phyloP scores from a whole-genome alignment of 2,113 vertebrate genomes.

The Gymnorhina tibicen region DNA sequence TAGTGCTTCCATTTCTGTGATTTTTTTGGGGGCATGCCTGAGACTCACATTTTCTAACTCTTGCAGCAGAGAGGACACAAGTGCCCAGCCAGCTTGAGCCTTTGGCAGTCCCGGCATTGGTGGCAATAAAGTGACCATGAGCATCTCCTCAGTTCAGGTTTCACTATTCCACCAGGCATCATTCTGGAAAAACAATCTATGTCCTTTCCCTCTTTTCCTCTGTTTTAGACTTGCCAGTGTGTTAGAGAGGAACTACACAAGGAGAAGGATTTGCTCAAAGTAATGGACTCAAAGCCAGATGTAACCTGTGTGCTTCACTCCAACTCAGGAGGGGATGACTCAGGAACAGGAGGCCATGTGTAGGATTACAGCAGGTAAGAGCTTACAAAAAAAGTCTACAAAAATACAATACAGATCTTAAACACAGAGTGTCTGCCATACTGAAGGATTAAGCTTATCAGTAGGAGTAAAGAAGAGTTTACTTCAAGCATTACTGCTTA shows the following conservation, averaged over 20 bases:
- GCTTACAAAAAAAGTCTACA: not conserved
- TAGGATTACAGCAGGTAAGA: not conserved
- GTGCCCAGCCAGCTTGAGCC: accelerated
- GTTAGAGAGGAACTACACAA: not conserved
- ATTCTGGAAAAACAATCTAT: not conserved
- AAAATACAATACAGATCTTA: not conserved
- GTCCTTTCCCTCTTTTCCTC: not conserved
- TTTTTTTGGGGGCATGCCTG: not conserved
- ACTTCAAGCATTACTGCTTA: not conserved
- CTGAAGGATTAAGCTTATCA: not conserved
- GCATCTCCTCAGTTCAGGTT: not conserved
- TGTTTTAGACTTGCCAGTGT: not conserved
- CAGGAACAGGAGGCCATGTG: accelerated
- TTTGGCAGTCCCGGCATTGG: not conserved
- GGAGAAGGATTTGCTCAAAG: not conserved
- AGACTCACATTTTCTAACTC: not conserved
- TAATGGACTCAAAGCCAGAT: not conserved
- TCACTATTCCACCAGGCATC: not conserved
- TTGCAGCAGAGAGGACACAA: not conserved
- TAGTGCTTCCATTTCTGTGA: not conserved
- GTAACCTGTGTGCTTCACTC: not conserved
- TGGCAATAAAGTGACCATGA: not conserved
- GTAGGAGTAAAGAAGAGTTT: not conserved
- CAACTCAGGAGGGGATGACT: not conserved
- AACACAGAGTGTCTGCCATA: not conserved